Evolutionary conservation across 2,888 invertebrate species (phyloP).

Genomic region (Agrotis ipsilon): DNA sequence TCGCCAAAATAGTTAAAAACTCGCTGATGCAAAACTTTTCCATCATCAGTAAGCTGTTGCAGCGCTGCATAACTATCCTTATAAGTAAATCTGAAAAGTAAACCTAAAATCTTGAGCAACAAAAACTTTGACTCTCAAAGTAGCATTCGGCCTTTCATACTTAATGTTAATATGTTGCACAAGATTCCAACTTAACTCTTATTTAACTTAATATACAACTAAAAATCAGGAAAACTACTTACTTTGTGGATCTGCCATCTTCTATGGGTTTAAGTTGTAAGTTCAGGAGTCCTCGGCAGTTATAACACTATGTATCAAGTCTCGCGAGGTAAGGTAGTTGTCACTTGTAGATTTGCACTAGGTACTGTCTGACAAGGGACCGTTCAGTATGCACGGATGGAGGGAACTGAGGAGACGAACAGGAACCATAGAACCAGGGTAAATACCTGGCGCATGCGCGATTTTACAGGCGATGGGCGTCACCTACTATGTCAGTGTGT

Average conservation of each 20-base stretch:
- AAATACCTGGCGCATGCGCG: conserved; percentile 20
- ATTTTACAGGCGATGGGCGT: conserved; percentile 9
- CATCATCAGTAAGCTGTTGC: not conserved
- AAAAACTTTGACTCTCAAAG: not conserved
- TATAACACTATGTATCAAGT: not conserved
- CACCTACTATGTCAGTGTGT: conserved; percentile 7
- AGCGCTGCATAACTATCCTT: not conserved
- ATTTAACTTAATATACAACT: not conserved
- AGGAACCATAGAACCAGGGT: not conserved
- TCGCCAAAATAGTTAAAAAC: not conserved
- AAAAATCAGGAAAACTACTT: not conserved
- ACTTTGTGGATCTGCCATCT: not conserved
- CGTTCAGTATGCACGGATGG: not conserved
- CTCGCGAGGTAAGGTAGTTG: not conserved
- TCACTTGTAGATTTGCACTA: not conserved
- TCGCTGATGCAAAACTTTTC: not conserved
- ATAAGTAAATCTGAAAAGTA: not conserved
- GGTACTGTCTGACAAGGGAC: not conserved
- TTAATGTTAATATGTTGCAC: not conserved
- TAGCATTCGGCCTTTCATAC: not conserved
- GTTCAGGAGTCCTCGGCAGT: not conserved
- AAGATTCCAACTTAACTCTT: conserved; percentile 18
- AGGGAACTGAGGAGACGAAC: not conserved
- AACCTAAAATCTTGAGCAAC: not conserved
- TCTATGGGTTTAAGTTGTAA: not conserved